Base-by-base conservation (phyloP, 2,888 invertebrate species). In the Agrilus mali region DNA sequence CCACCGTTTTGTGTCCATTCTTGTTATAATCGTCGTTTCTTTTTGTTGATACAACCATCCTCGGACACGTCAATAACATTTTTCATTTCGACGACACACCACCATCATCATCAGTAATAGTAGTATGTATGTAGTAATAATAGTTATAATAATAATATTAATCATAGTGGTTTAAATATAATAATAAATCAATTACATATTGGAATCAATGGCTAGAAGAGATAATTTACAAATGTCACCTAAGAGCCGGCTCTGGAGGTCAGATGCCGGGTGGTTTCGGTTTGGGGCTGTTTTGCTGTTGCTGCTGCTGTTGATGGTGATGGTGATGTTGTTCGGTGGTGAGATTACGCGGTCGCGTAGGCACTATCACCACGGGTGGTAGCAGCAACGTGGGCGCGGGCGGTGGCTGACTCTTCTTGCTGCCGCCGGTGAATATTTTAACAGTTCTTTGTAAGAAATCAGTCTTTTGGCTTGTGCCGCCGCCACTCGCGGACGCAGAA, bases 361-460 rank as follows among this genome's bases (percentile, higher is more conserved):
- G 64, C 48, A 65, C 65, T 49, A 65, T 60, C 40, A 66, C 64
- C 47, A 62, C 64, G 45, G 64, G 65, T 10, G 27, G 27, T 27
- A 27, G 27, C 27, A 27, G 27, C 56, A 65, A 57, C 59, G 60
- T 59, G 16, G 60, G 60, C 31, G 60, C 58, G 33, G 62, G 58
- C 40, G 59, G 56, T 48, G 55, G 58, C 40, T 53, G 52, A 47
- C 54, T 54, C 15, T 45, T 48, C 44, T 47, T 57, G 51, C 56
- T 60, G 55, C 61, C 64, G 49, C 66, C 66, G 50, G 66, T 67
- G 52, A 68, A 65, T 60, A 67, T 66, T 61, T 68, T 67, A 60
- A 68, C 68, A 64, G 68, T 68, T 59, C 67, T 64, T 64, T 68
- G 68, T 61, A 68, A 57, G 62, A 68, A 67, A 64, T 68, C 68